A percentile compares a stretch with the other conserved stretches of the same genome.
Evolutionary conservation across 2,113 vertebrate species (phyloP).

Genomic region (Nanorana parkeri): DNA sequence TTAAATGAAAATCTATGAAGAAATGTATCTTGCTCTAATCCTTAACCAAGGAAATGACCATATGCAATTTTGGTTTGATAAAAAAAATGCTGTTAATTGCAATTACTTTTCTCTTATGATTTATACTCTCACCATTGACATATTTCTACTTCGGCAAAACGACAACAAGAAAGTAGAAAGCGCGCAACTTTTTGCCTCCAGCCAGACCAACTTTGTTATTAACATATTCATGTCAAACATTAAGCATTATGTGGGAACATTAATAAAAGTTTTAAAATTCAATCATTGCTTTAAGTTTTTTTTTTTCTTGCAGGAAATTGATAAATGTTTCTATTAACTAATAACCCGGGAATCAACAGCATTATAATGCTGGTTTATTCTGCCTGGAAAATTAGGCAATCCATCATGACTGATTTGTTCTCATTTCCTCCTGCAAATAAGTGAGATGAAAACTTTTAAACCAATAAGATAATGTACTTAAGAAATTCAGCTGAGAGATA

Average conservation of each 20-base stretch:
- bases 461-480: conserved; percentile 83
- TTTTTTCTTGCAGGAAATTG: conserved; percentile 73
- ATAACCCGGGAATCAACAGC: conserved; percentile 97
- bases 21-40: conserved; percentile 45
- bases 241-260: conserved; percentile 81
- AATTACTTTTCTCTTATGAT: conserved; percentile 65
- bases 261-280: conserved; percentile 92
- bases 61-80: conserved; percentile 64
- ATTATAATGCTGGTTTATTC: conserved; percentile 96
- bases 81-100: conserved; percentile 62
- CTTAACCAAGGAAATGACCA: conserved; percentile 61
- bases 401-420: conserved; percentile 96
- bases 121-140: conserved; percentile 62
- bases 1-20: conserved; percentile 5
- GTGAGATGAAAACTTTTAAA: conserved; percentile 83
- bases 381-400: conserved; percentile 95
- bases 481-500: conserved; percentile 79
- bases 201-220: conserved; percentile 64
- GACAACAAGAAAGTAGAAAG: conserved; percentile 55
- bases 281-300: conserved; percentile 85
- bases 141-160: conserved; percentile 54
- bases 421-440: conserved; percentile 82
- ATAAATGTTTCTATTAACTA: conserved; percentile 98
- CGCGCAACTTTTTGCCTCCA: conserved; percentile 59
- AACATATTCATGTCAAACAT: conserved; percentile 76